Evolutionary conservation across 1,140 invertebrate genomes (phyloP).

Genomic region (Caenorhabditis briggsae): DNA sequence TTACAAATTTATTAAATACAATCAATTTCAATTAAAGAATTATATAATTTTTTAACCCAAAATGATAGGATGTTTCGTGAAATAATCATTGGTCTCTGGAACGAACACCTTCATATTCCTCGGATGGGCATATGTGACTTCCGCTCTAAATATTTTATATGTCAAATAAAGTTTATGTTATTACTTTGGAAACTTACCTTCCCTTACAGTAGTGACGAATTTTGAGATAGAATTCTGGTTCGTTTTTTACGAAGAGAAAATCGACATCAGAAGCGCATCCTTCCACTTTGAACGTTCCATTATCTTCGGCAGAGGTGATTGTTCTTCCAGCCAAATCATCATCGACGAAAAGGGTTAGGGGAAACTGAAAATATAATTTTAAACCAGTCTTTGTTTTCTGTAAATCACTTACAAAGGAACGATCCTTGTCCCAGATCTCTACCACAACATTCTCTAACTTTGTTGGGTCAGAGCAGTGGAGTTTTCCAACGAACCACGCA

Average conservation of each 20-base stretch:
- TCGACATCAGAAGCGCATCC: conserved; percentile 65
- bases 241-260: conserved; percentile 56
- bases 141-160: conserved; percentile 25
- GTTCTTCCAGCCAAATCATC: conserved; percentile 66
- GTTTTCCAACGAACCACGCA: conserved; percentile 58
- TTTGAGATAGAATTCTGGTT: conserved; percentile 64
- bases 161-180: background rate
- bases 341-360: conserved; percentile 53
- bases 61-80: conserved; percentile 61
- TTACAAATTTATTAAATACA: conserved; percentile 49
- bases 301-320: conserved; percentile 54
- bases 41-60: conserved; percentile 49
- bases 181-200: conserved; percentile 3
- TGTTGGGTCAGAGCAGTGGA: conserved; percentile 28
- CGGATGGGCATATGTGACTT: conserved; percentile 12
- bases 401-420: conserved; percentile 49
- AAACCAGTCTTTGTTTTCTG: background rate
- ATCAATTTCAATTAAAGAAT: background rate
- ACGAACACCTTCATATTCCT: conserved; percentile 57
- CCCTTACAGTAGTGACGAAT: conserved; percentile 64
- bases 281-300: conserved; percentile 65
- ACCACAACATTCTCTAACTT: conserved; percentile 60
- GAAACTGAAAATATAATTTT: conserved; percentile 49
- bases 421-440: conserved; percentile 64
- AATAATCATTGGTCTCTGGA: conserved; percentile 65